Conservation (phyloP, 1,140 invertebrate genomes). For the Zaprionus tsacasi region DNA sequence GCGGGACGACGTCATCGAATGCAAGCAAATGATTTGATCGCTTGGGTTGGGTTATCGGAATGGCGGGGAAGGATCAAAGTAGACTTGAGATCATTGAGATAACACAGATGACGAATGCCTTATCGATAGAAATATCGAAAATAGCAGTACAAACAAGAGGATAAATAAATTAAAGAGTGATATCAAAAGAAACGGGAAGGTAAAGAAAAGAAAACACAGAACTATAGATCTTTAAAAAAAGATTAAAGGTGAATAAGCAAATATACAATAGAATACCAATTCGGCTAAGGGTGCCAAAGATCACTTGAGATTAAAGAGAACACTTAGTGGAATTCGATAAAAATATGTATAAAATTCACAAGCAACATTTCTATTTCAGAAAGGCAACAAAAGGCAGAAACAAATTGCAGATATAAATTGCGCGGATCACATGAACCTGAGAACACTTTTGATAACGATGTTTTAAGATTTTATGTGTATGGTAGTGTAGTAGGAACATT, state of each 20-base stretch:
- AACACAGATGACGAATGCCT: not conserved
- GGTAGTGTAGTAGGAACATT: not conserved
- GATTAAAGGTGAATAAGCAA: not conserved
- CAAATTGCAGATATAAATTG: conserved; percentile 1
- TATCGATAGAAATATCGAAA: not conserved
- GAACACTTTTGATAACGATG: conserved; percentile 7
- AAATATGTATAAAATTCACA: conserved; percentile 1
- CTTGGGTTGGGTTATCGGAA: not conserved
- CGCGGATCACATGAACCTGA: not conserved
- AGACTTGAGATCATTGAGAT: not conserved
- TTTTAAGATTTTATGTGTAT: not conserved
- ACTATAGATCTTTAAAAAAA: not conserved
- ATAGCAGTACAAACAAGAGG: not conserved
- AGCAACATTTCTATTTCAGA: not conserved
- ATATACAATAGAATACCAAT: conserved; percentile 1
- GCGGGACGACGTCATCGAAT: conserved; percentile 25
- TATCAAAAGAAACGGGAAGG: not conserved
- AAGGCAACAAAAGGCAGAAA: no score
- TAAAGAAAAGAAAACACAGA: not conserved
- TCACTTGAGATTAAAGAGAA: conserved; percentile 5
- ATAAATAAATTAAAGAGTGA: not conserved
- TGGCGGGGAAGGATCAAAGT: not conserved
- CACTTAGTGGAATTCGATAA: conserved; percentile 5
- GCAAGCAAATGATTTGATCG: conserved; percentile 9
- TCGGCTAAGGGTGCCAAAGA: not conserved